Evolutionary conservation across 2,797 vertebrate species (phyloP).

Genomic region (Phaenicophaeus curvirostris): DNA sequence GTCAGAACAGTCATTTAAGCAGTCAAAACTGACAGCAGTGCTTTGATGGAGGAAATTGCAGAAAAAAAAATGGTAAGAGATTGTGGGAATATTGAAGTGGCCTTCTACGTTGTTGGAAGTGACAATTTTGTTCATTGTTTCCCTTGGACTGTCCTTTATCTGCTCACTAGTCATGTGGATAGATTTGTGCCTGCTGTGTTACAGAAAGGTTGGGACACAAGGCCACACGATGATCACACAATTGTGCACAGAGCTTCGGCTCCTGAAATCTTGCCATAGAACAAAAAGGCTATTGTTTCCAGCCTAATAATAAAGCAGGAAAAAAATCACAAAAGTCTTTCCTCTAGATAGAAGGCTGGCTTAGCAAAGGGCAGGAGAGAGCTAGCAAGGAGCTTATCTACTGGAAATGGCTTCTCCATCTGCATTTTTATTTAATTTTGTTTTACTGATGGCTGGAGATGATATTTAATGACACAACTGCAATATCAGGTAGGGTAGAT

Average conservation of each 20-base stretch:
- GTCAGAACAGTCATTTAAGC: constrained; percentile 20
- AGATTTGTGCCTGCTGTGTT: constrained; percentile 21
- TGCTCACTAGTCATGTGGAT: constrained; percentile 23
- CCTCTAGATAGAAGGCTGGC: constrained; percentile 72
- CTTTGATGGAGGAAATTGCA: neutral
- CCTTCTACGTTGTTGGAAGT: constrained; percentile 20
- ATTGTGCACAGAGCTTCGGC: constrained; percentile 69
- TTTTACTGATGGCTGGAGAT: neutral
- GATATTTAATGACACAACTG: neutral
- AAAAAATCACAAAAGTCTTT: constrained; percentile 69
- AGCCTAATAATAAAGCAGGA: constrained; percentile 60
- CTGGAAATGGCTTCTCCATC: constrained; percentile 34
- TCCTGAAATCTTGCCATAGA: constrained; percentile 38
- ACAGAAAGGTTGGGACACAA: constrained; percentile 63
- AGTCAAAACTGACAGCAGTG: constrained; percentile 31
- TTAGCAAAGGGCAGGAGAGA: neutral
- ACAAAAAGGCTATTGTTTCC: constrained; percentile 77
- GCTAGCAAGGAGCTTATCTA: constrained; percentile 36
- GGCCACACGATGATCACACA: constrained; percentile 67
- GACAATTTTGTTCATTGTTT: constrained; percentile 40
- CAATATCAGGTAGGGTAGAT: neutral
- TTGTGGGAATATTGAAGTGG: constrained; percentile 30
- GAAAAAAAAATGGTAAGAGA: constrained; percentile 34
- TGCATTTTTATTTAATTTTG: neutral
- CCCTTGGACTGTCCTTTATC: constrained; percentile 31